phyloP scores from a whole-genome alignment of 2,113 vertebrate genomes.

The Lophura nycthemera region DNA sequence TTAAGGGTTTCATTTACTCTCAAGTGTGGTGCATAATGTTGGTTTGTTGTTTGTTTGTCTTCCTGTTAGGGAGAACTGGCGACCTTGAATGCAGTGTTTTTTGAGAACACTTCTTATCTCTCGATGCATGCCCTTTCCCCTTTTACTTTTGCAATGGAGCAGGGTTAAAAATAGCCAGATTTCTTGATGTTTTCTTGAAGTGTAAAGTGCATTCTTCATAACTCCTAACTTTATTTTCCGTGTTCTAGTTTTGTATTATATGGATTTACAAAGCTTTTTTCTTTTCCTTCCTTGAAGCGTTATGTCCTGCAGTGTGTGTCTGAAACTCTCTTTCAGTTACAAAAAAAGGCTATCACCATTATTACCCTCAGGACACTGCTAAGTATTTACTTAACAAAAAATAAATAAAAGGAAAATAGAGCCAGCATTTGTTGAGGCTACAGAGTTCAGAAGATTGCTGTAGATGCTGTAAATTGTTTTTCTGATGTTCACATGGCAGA shows the following conservation, averaged over 20 bases:
- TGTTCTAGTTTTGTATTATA: background rate
- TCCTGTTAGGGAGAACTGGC: background rate
- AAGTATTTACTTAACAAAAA: background rate
- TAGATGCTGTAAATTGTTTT: background rate
- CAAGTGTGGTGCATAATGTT: background rate
- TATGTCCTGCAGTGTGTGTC: background rate
- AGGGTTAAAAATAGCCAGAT: background rate
- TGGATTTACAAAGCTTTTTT: background rate
- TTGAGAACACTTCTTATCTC: background rate
- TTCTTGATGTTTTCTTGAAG: background rate
- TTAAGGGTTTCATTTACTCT: background rate
- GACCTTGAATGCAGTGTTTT: background rate
- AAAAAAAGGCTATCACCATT: background rate
- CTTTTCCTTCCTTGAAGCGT: background rate
- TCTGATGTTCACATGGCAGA: background rate
- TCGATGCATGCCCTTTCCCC: background rate
- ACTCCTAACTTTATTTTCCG: background rate
- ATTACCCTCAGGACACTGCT: background rate
- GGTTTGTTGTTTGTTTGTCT: accelerated
- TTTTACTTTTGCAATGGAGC: background rate
- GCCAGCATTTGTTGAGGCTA: background rate
- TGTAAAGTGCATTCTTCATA: background rate
- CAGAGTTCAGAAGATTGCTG: background rate
- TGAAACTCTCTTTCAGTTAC: background rate
- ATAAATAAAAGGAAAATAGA: background rate